Evolutionary conservation across 2,113 vertebrate genomes (phyloP).

Genomic region (Entomyzon cyanotis): DNA sequence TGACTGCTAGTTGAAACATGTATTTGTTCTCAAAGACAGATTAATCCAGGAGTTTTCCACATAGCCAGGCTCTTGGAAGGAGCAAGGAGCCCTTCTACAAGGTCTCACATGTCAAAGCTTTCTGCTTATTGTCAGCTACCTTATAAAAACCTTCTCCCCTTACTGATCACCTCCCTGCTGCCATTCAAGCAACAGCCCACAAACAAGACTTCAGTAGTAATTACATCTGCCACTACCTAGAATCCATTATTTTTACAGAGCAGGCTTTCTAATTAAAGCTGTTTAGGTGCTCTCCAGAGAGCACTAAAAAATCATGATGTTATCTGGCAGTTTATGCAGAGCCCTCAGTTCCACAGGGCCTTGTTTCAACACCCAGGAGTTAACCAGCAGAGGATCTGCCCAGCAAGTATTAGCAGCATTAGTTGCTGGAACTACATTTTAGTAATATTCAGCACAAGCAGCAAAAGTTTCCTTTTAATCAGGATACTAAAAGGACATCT

Average conservation of each 20-base stretch:
- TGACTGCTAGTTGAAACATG: accelerated
- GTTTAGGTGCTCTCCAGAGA: not conserved
- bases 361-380: not conserved
- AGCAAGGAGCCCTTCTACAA: not conserved
- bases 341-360: not conserved
- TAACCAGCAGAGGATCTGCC: not conserved
- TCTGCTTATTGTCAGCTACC: not conserved
- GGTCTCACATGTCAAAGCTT: not conserved
- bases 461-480: not conserved
- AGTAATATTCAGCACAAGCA: not conserved
- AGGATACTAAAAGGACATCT: not conserved
- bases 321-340: not conserved
- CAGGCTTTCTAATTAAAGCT: constrained; percentile 9
- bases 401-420: not conserved
- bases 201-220: not conserved
- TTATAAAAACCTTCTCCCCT: not conserved
- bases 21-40: not conserved
- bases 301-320: not conserved
- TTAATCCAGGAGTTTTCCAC: not conserved
- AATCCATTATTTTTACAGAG: not conserved
- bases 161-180: not conserved
- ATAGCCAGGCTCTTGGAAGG: not conserved
- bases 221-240: not conserved
- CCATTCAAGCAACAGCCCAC: not conserved
- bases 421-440: not conserved